A percentile compares a stretch with the other conserved stretches of the same genome.
Conservation (phyloP, 2,888 invertebrate species). For the Coronaproctus castanopsis region DNA sequence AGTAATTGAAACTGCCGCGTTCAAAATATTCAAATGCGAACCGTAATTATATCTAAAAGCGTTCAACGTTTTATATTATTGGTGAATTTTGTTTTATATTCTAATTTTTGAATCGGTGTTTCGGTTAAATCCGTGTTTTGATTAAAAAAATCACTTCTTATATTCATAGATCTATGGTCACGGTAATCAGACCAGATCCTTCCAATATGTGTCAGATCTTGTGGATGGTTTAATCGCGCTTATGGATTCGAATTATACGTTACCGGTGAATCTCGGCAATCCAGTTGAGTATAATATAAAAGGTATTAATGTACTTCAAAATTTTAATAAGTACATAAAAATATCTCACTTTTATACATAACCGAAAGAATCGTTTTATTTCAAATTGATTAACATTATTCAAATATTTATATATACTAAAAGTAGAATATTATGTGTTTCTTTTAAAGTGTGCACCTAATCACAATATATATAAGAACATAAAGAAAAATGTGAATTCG, state of each 20-base stretch:
- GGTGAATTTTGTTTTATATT: too few species aligned
- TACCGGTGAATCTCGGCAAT: slow-evolving; percentile 91
- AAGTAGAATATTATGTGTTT: too few species aligned
- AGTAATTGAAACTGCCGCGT: too few species aligned
- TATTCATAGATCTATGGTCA: slow-evolving; percentile 64
- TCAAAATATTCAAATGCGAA: too few species aligned
- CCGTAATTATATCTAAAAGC: too few species aligned
- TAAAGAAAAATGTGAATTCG: neutral
- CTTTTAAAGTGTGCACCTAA: neutral
- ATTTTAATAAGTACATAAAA: slow-evolving; percentile 2
- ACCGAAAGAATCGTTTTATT: neutral
- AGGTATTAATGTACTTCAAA: slow-evolving; percentile 31
- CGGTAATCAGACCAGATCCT: slow-evolving; percentile 81
- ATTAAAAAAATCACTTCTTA: too few species aligned
- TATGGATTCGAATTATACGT: slow-evolving; percentile 83
- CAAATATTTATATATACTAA: slow-evolving; percentile 2
- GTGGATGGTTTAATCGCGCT: slow-evolving; percentile 80
- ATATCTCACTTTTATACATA: slow-evolving; percentile 3
- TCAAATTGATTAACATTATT: neutral
- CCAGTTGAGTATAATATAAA: slow-evolving; percentile 93
- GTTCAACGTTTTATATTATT: too few species aligned
- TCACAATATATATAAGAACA: neutral
- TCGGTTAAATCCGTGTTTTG: too few species aligned
- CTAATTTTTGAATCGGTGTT: too few species aligned
- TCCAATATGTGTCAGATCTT: slow-evolving; percentile 93